Evolutionary conservation across 2,797 vertebrate species (phyloP), one percentile per base, ranked within the genome.

Genomic region (Perodicticus potto): DNA sequence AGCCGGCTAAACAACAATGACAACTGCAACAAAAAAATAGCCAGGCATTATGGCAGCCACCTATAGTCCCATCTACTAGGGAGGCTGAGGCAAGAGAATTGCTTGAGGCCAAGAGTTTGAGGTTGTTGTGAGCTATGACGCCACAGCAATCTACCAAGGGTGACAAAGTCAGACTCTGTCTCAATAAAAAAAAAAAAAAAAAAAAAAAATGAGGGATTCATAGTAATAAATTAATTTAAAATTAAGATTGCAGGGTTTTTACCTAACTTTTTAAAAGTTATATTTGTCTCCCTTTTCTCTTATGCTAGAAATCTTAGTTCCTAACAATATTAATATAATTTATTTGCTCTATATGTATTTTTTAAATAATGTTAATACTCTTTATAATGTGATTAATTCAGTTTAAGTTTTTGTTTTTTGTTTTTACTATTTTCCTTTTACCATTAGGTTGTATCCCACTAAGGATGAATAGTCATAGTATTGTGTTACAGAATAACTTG

Each of bases 341-440:
- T 89, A 61, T 85, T 83, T 83, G 78, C 63, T 88, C 61, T 73
- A 27, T 94, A 40, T 78, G 5, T 91, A 61, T 43, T 92, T 92
- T 87, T 29, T 83, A 63, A 87, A 83, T 83, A 83, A 83, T 92
- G 61, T 37, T 69, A 40, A 22, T 82, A 27, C 74, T 67, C 87
- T 40, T 91, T 78, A n/a, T 67, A 87, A 67, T 72, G 43, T 53
- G 27, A 78, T 82, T 67, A 87, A 91, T 87, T 87, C 32, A 34
- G 29, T 85, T 86, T 86, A 69, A 86, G 27, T 76, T 93, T 78
- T 77, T 55, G 49, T 12, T 32, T 17, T 34, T 69, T 17, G 20
- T 82, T 49, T 95, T 88, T 84, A 17, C 23, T 86, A 25, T 89
- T 93, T 93, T 83, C 29, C 86, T 86, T 90, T 86, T 69, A 76